phyloP scores from a whole-genome alignment of 1,140 invertebrate genomes.

The Arion vulgaris region DNA sequence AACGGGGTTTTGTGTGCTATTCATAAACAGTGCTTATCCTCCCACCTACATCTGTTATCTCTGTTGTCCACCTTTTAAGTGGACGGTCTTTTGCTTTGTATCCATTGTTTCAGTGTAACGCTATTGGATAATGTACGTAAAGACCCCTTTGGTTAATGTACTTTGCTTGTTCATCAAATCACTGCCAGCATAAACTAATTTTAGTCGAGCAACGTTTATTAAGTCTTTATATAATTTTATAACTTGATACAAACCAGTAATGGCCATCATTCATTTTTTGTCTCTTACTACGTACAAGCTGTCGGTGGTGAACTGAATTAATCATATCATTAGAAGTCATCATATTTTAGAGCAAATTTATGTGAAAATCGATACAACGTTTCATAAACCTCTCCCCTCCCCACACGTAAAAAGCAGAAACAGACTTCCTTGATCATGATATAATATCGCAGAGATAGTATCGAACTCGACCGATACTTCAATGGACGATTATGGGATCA shows the following conservation, averaged over 20 bases:
- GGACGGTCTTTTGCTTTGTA: no score
- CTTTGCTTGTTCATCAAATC: no score
- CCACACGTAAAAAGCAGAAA: neutral
- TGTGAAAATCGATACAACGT: neutral
- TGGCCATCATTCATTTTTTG: neutral
- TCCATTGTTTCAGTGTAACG: no score
- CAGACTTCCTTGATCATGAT: neutral
- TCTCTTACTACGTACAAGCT: neutral
- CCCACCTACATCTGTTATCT: no score
- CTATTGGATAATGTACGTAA: no score
- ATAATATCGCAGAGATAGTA: constrained; percentile 3
- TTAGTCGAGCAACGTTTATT: neutral
- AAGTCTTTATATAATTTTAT: neutral
- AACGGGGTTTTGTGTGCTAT: no score
- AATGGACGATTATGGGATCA: neutral
- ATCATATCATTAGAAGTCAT: neutral
- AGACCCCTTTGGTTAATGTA: no score
- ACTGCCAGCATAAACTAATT: neutral
- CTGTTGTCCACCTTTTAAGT: no score
- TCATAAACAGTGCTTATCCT: no score
- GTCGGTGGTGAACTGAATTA: neutral
- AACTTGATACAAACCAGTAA: neutral
- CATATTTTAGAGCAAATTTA: neutral
- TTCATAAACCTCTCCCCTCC: neutral
- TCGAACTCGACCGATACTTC: neutral